phyloP scores from a whole-genome alignment of 2,113 vertebrate species.

The Albula glossodonta region DNA sequence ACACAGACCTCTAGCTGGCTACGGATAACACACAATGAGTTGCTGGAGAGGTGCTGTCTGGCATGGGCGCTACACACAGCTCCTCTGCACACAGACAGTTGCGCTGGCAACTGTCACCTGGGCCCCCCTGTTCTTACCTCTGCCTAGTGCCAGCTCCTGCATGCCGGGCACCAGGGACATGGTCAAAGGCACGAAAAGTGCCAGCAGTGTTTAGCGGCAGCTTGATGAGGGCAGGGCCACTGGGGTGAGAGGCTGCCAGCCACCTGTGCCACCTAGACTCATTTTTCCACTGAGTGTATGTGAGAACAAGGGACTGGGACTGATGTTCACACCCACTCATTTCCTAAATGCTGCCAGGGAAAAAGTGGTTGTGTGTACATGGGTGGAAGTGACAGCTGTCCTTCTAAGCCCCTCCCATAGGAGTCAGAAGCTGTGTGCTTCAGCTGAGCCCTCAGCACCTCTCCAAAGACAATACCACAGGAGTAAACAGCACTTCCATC shows the following conservation, averaged over 20 bases:
- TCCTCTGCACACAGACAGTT: slow-evolving; percentile 70
- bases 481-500: slow-evolving; percentile 63
- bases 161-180: too few species aligned
- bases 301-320: too few species aligned
- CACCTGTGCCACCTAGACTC: too few species aligned
- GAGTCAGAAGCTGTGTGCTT: slow-evolving; percentile 75
- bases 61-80: slow-evolving; percentile 83
- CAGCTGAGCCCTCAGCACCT: slow-evolving; percentile 84
- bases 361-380: neutral
- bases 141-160: neutral
- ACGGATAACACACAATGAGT: slow-evolving; percentile 93
- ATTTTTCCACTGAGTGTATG: too few species aligned
- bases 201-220: too few species aligned
- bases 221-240: too few species aligned
- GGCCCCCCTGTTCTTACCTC: slow-evolving; percentile 28
- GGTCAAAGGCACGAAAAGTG: too few species aligned
- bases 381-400: slow-evolving; percentile 34
- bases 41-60: slow-evolving; percentile 84
- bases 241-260: too few species aligned
- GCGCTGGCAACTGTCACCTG: slow-evolving; percentile 77
- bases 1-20: slow-evolving; percentile 90
- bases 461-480: slow-evolving; percentile 97
- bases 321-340: too few species aligned
- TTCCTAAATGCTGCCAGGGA: too few species aligned
- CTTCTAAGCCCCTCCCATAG: slow-evolving; percentile 44